Evolutionary conservation across 2,888 invertebrate genomes (phyloP), one percentile per base, ranked within the genome.

Genomic region (Cerceris ruficornis): DNA sequence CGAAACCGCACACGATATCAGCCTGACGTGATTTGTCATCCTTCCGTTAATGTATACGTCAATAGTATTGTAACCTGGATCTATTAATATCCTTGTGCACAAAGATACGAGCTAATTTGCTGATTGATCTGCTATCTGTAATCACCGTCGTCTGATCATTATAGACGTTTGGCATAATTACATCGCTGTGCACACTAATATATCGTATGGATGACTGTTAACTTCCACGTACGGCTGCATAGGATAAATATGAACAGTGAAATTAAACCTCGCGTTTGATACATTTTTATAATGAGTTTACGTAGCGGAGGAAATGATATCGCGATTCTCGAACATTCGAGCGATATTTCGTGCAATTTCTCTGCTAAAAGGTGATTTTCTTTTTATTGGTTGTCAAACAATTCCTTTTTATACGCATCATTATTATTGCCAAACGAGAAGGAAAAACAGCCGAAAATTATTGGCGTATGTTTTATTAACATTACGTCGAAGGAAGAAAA

Each of bases 151-250:
- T n/a, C 43, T 43, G 60, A 43, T 60, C 60, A 41, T 43, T n/a
- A 28, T 39, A 57, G 57, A 57, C 17, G 57, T 8, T 28, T 43
- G 43, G 8, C 8, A 14, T 60, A 43, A 60, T 60, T 60, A 43
- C 60, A 60, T 60, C 28, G 60, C 41, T 42, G 42, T 14, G 60
- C 60, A 43, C 13, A 43, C 60, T 60, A 60, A 60, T 60, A 43
- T 43, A 14, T 41, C 14, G 13, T 41, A 11, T 41, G 7, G 2
- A 43, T 14, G 8, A 42, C 43, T 60, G 8, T 60, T 11, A 60
- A 14, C 8, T 8, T 43, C 14, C 13, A 60, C 8, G 28, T 13
- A 7, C 6, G 57, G 17, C 57, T 57, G 52, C 52, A 46, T 52
- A 7, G n/a, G n/a, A n/a, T 7, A 7, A 52, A n/a, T 52, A n/a